Base-by-base conservation (phyloP, 92 coral and sea anemone genomes). In the Ricordea florida region DNA sequence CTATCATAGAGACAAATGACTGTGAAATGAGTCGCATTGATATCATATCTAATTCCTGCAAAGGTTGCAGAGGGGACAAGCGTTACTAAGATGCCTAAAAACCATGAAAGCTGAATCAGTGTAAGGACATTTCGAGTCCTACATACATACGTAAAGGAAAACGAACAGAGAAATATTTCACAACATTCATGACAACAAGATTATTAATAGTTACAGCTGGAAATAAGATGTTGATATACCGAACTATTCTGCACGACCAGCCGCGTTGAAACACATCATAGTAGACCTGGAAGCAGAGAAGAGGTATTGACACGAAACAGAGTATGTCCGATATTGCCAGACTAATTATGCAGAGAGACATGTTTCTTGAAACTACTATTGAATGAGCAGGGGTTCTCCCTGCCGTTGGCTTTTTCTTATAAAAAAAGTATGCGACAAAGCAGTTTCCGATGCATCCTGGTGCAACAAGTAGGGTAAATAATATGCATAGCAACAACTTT, bases 211-310 rank as follows among this genome's bases (percentile, higher is more conserved):
- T 60, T 4, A 60, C 6, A 20, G 8, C 17, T 10, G 67, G 67
- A 24, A 60, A 60, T 32, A 60, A 6, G 46, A 60, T 21, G 48
- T 60, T 37, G 21, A 60, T 5, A 20, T 60, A 60, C 15, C 67
- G 67, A 9, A 35, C 49, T 10, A 60, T 37, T 49, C n/a, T 60
- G 67, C 67, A 60, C 31, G 32, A 1, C 67, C 67, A 60, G 32
- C 67, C 48, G 13, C 49, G 36, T 13, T 60, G 67, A 49, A 60
- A 60, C 9, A 60, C 33, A 23, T 60, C 67, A 10, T 36, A 60
- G 7, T 6, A 21, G 2, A 60, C 27, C 40, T 60, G 67, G n/a
- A 24, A 23, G 67, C 67, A 60, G 10, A 60, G 1, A 11, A 60
- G 32, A 36, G 67, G 67, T 9, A 60, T 16, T 0, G 67, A 37